A percentile compares a stretch with the other conserved stretches of the same genome.
phyloP scores from a whole-genome alignment of 1,140 invertebrate species.

The Drosophila ananassae region DNA sequence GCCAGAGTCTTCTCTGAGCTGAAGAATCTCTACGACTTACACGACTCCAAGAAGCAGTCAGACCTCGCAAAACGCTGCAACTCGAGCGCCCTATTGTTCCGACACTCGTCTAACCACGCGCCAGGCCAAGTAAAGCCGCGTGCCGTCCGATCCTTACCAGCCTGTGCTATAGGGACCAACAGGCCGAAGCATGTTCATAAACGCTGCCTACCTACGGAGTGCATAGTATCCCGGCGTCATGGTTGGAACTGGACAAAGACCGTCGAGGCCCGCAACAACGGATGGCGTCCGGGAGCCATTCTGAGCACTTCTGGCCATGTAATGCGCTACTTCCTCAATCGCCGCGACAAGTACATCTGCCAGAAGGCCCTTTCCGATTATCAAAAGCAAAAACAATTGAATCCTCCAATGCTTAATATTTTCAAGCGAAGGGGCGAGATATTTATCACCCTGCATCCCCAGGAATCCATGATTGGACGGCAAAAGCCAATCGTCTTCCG shows the following conservation, averaged over 20 bases:
- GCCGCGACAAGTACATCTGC: slow-evolving; percentile 19
- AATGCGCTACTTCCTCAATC: slow-evolving; percentile 67
- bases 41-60: slow-evolving; percentile 32
- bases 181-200: slow-evolving; percentile 29
- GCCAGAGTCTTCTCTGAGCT: slow-evolving; percentile 68
- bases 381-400: not conserved
- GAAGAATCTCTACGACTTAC: slow-evolving; percentile 59
- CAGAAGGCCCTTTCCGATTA: not conserved
- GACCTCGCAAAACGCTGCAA: slow-evolving; percentile 21
- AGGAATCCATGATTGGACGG: slow-evolving; percentile 11
- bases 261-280: slow-evolving; percentile 28
- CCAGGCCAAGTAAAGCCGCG: not conserved
- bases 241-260: slow-evolving; percentile 71
- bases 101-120: not conserved
- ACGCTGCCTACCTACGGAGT: slow-evolving; percentile 26
- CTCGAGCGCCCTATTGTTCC: slow-evolving; percentile 2
- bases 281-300: slow-evolving; percentile 74
- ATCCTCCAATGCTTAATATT: slow-evolving; percentile 51
- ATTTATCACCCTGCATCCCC: slow-evolving; percentile 61
- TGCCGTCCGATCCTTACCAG: not conserved
- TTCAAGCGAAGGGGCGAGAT: slow-evolving; percentile 65
- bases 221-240: slow-evolving; percentile 51
- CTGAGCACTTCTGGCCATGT: slow-evolving; percentile 53
- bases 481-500: slow-evolving; percentile 72
- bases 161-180: not conserved